Percentiles rank a stretch among this genome's conserved stretches.
Evolutionary conservation across 2,888 invertebrate species (phyloP).

Genomic region (Brassicogethes aeneus): DNA sequence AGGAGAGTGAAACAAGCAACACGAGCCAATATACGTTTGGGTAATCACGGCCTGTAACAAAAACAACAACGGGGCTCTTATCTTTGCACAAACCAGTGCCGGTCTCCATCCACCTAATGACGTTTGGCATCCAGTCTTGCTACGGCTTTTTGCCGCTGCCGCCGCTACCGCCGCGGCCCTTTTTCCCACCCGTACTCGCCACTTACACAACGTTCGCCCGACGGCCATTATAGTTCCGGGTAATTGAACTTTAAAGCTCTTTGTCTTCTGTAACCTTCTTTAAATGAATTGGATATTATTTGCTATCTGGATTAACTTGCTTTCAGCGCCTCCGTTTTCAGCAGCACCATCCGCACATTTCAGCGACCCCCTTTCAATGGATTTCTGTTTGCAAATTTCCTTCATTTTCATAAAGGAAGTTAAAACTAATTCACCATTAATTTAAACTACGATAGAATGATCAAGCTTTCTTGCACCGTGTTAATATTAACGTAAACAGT

Average conservation of each 20-base stretch:
- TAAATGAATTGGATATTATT: slow-evolving; percentile 3
- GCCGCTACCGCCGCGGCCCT: neutral
- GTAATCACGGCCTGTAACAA: neutral
- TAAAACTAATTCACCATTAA: too few relatives aligned
- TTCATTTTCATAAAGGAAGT: too few relatives aligned
- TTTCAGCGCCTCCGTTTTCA: too few relatives aligned
- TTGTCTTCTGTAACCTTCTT: slow-evolving; percentile 1
- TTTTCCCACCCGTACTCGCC: neutral
- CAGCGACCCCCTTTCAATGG: too few relatives aligned
- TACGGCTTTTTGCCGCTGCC: neutral
- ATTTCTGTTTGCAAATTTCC: too few relatives aligned
- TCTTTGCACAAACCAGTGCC: neutral
- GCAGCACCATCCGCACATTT: too few relatives aligned
- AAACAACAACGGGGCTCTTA: neutral
- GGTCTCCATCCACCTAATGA: neutral
- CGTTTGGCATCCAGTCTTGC: neutral
- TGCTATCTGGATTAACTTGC: slow-evolving; percentile 1
- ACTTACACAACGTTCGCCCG: neutral
- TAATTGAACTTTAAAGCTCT: slow-evolving; percentile 4
- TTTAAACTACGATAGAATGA: too few relatives aligned
- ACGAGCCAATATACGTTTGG: neutral
- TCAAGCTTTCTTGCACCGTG: too few relatives aligned
- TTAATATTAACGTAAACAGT: too few relatives aligned
- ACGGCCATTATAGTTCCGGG: slow-evolving; percentile 2
- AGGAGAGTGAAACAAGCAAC: too few relatives aligned